Evolutionary conservation across 1,140 invertebrate genomes (phyloP), one percentile per base, ranked within the genome.

Genomic region (Drosophila pachea): DNA sequence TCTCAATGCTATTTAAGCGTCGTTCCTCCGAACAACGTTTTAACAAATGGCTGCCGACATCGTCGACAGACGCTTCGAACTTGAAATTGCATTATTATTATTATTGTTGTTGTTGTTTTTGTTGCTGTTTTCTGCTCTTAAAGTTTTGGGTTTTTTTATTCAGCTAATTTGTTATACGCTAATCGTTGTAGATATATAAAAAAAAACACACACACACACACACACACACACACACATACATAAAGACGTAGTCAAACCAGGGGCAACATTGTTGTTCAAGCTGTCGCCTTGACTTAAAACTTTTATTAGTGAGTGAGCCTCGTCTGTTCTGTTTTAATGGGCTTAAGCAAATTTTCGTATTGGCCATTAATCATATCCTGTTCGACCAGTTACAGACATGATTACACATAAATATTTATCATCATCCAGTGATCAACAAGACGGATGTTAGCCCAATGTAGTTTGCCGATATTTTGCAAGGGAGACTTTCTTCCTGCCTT

Each of bases 1-100:
- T 69, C 76, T 84, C 81, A 84, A 84, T 84, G 79, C 79, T 84
- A 74, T 79, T 83, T 79, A 77, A 84, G 74, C 76, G 82, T 59
- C 65, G 75, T 71, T 77, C 62, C 54, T 43, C 64, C 63, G 47
- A 58, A 68, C 55, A 50, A 42, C 38, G 60, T 72, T 74, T 74
- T 63, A 74, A 72, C 63, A 74, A 74, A 74, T 74, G 68, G 73
- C 72, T 48, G 72, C 54, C 68, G 54, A 59, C 62, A 42, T n/a
- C 55, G 16, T 11, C 38, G 32, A 14, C 50, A 31, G 11, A 22
- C 62, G 70, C 55, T 64, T 66, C 35, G 86, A 84, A 86, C 81
- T 84, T 79, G 79, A 86, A 76, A 76, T 84, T 79, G 59, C 77
- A 60, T 78, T 78, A 40, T 65, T 47, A 38, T 49, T 62, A 47